Evolutionary conservation across 1,140 invertebrate species (phyloP).

Genomic region (Halesus radiatus): DNA sequence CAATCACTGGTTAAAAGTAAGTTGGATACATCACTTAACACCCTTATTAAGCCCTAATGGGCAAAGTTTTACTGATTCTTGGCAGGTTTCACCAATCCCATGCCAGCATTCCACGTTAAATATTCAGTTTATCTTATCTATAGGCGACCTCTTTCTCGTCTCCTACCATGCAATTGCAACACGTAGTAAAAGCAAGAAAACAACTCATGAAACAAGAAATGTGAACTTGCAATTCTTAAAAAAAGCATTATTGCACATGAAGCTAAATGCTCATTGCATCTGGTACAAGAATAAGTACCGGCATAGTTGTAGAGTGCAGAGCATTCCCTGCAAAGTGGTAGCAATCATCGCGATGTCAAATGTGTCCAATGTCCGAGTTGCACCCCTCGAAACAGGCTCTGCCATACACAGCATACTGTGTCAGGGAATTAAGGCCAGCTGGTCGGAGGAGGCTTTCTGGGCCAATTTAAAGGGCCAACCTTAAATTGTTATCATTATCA

Average conservation of each 20-base stretch:
- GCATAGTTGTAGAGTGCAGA: neutral
- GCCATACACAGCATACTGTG: neutral
- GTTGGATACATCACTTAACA: no score
- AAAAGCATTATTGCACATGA: neutral
- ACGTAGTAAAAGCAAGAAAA: no score
- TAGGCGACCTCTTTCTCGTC: no score
- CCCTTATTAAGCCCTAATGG: no score
- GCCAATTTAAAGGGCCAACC: neutral
- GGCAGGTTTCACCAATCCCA: no score
- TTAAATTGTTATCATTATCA: conserved; percentile 14
- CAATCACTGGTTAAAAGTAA: no score
- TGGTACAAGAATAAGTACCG: neutral
- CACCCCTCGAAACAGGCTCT: conserved; percentile 11
- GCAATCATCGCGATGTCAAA: neutral
- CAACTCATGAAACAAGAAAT: no score
- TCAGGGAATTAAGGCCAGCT: conserved; percentile 20
- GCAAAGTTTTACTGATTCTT: no score
- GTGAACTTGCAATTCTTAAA: no score
- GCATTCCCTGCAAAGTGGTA: neutral
- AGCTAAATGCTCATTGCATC: neutral
- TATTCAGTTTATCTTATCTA: no score
- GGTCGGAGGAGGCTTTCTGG: conserved; percentile 13
- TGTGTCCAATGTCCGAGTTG: neutral
- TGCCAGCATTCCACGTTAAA: no score
- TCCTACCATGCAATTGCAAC: no score